Percentiles rank a stretch among this genome's conserved stretches.
phyloP scores from a whole-genome alignment of 2,113 vertebrate species.

The Myiopsitta monachus region DNA sequence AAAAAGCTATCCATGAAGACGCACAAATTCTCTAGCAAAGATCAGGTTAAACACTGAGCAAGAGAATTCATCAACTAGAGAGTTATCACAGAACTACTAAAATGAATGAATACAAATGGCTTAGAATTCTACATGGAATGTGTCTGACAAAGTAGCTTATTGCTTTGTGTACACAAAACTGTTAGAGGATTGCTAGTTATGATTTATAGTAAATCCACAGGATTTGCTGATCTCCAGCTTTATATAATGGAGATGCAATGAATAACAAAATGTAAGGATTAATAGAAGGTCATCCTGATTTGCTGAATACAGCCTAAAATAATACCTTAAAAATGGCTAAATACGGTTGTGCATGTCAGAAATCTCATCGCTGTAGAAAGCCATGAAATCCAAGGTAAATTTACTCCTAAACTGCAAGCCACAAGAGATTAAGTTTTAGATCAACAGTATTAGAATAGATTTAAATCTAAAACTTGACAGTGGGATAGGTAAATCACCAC shows the following conservation, averaged over 20 bases:
- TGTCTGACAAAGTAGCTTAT: neutral
- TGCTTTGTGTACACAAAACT: neutral
- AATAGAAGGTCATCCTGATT: conserved; percentile 38
- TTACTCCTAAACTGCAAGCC: neutral
- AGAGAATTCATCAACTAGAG: neutral
- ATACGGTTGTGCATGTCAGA: neutral
- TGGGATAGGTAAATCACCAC: neutral
- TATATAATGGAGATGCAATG: conserved; percentile 44
- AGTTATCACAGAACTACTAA: neutral
- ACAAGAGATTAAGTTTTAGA: neutral
- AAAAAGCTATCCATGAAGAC: neutral
- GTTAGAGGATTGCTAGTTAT: conserved; percentile 20
- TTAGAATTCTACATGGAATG: neutral
- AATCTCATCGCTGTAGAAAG: neutral
- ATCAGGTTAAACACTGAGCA: neutral
- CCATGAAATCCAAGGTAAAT: neutral
- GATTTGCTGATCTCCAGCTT: conserved; percentile 39
- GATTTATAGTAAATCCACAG: conserved; percentile 34
- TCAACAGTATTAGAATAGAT: neutral
- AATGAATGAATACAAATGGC: neutral
- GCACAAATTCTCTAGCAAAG: neutral
- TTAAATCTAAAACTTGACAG: neutral
- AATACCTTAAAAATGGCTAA: neutral
- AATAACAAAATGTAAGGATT: conserved; percentile 46
- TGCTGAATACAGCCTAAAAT: neutral